Evolutionary conservation across 2,113 vertebrate genomes (phyloP), one percentile per base, ranked within the genome.

Genomic region (Nicator chloris): DNA sequence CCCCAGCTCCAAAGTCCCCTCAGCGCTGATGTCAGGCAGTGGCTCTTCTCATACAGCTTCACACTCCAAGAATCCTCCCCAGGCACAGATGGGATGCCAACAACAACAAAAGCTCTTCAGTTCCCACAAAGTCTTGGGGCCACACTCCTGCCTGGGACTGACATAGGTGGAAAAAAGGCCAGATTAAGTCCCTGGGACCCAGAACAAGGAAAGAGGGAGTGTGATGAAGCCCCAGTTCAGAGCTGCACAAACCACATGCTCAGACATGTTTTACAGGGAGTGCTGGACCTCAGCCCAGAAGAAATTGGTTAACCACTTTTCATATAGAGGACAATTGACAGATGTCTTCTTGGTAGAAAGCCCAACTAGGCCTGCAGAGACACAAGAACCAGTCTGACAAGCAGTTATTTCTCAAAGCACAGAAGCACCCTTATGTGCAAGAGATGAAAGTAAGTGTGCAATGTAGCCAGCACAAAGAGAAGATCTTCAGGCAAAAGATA

Each of bases 251-350:
- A 31, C 20, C 45, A 71, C 53, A 20, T 4, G 61, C 76, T 86
- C 79, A 72, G 79, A 33, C 47, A 2, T 54, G 92, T 83, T 83
- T 59, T 61, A 35, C 18, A 63, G 51, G 76, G 54, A 80, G 11
- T 11, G 49, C 37, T 90, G 87, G 82, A 61, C 63, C 56, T 88
- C 90, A 82, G 73, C 90, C 96, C 78, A 82, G 70, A 84, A 94
- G 84, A 94, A 94, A 82, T 2, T 89, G 65, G 65, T 82, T 93
- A 79, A 85, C 44, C 28, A 64, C 57, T 93, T 57, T 57, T 76
- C 49, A 37, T 28, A 51, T 0, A 64, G 65, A 96, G 21, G 73
- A 82, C 73, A 78, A 75, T 0, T 82, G 89, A 88, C 87, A 86
- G 81, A 72, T 53, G 8, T 59, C 61, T 76, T 82, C 82, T 76